Percentiles rank a stretch among this genome's conserved stretches.
These are phyloP conservation scores for Prochilodus magdalenae DNA, from an alignment of 2,113 vertebrate species.

Conservation along the genomic window DNA sequence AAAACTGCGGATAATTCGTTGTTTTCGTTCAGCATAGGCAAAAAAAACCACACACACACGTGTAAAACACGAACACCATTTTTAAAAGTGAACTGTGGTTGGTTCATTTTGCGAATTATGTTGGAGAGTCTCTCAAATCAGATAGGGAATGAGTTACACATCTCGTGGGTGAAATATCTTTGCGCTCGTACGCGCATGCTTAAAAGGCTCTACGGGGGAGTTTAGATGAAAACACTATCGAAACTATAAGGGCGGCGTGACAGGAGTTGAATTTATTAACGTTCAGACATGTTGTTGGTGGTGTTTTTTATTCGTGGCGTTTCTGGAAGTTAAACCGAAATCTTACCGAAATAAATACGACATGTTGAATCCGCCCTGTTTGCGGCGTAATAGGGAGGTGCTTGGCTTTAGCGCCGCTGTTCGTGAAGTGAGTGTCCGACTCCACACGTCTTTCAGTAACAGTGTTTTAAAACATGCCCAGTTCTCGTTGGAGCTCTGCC, in stretches of 20 bases:
- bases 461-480: too few relatives aligned
- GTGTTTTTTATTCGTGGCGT: not conserved
- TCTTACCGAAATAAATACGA: too few relatives aligned
- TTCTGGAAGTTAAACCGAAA: not conserved
- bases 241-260: not conserved
- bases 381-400: not conserved
- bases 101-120: not conserved
- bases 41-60: not conserved
- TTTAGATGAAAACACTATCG: not conserved
- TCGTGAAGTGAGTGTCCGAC: too few relatives aligned
- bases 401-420: not conserved
- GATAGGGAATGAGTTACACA: not conserved
- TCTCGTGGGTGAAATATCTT: not conserved
- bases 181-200: not conserved
- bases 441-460: too few relatives aligned
- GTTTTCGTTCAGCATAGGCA: too few relatives aligned
- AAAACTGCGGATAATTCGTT: not conserved
- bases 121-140: not conserved
- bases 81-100: not conserved
- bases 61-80: not conserved
- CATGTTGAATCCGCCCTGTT: not conserved
- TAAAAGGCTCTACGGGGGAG: constrained; percentile 16
- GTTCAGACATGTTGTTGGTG: not conserved
- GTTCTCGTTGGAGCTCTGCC: too few relatives aligned
- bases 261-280: too few relatives aligned